phyloP scores from a whole-genome alignment of 1,140 invertebrate species.

The Atta colombica region DNA sequence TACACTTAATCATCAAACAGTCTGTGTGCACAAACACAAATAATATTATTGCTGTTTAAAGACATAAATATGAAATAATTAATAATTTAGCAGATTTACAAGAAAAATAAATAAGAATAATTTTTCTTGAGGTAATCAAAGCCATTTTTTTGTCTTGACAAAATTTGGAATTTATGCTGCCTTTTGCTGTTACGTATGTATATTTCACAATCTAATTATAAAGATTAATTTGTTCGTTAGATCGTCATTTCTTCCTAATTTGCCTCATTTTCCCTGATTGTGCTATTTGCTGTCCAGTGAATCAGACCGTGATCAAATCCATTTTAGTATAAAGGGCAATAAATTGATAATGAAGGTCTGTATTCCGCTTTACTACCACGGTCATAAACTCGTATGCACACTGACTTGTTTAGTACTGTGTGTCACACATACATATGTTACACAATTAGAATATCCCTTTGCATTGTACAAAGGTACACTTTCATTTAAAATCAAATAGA shows the following conservation, averaged over 20 bases:
- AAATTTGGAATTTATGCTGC: background rate
- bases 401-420: constrained; percentile 7
- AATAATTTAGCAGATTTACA: background rate
- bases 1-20: background rate
- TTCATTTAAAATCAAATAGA: constrained; percentile 29
- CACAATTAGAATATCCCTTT: constrained; percentile 5
- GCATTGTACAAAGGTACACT: constrained; percentile 17
- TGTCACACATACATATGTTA: background rate
- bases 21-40: constrained; percentile 8
- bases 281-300: background rate
- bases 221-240: background rate
- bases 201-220: background rate
- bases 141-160: background rate
- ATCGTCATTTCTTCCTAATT: background rate
- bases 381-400: constrained; percentile 12
- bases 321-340: background rate
- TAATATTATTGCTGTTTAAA: background rate
- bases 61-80: background rate
- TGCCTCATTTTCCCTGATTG: background rate
- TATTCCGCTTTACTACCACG: background rate
- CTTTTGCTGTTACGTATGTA: background rate
- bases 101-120: background rate
- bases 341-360: constrained; percentile 3
- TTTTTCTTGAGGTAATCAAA: background rate
- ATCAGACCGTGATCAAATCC: constrained; percentile 1